Conservation (phyloP, 2,113 vertebrate genomes). For the Calonectris borealis region DNA sequence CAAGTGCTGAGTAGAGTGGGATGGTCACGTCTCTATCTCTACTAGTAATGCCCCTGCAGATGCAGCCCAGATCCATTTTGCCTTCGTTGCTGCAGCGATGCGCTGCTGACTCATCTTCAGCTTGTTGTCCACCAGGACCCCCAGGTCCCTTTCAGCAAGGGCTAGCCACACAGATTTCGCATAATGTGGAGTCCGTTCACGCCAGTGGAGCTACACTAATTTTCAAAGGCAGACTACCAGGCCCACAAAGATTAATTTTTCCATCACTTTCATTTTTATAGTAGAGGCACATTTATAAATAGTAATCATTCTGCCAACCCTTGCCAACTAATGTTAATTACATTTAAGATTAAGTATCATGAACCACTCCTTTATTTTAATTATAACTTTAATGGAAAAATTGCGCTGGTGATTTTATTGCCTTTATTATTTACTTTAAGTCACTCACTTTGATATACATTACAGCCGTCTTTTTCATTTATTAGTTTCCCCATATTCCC, state of each 20-base stretch:
- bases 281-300: background rate
- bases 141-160: background rate
- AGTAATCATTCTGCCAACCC: background rate
- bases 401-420: background rate
- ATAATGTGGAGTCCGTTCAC: background rate
- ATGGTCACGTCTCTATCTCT: background rate
- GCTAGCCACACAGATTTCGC: background rate
- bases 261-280: background rate
- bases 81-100: fast-evolving
- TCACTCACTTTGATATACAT: background rate
- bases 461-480: background rate
- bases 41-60: fast-evolving
- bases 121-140: background rate
- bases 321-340: conserved; percentile 22
- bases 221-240: background rate
- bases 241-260: background rate
- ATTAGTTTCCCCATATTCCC: background rate
- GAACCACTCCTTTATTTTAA: conserved; percentile 12
- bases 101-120: background rate
- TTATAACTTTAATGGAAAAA: conserved; percentile 14
- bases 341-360: background rate
- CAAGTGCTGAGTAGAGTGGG: fast-evolving
- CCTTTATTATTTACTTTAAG: conserved; percentile 44
- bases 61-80: background rate
- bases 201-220: background rate